Evolutionary conservation across 2,113 vertebrate genomes (phyloP).

Genomic region (Macrotus californicus): DNA sequence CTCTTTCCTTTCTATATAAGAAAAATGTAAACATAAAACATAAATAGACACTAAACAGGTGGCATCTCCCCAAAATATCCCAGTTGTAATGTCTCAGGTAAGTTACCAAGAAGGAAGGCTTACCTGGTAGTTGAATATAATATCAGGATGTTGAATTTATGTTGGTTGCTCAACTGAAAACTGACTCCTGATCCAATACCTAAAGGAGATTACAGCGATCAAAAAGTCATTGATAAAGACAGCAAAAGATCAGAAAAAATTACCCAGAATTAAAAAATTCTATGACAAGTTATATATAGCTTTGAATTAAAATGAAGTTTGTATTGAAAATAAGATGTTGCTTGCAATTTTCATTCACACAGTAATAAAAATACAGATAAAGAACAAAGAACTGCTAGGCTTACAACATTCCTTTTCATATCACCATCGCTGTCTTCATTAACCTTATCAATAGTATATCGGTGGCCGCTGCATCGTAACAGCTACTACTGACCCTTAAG

Average conservation of each 20-base stretch:
- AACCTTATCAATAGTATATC: not conserved
- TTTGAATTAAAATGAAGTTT: constrained; percentile 12
- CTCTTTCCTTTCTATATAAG: constrained; percentile 87
- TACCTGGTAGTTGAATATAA: constrained; percentile 88
- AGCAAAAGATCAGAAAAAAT: not conserved
- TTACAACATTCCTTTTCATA: not conserved
- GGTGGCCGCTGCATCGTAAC: not conserved
- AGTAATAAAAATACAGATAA: not conserved
- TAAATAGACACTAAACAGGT: not conserved
- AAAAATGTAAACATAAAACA: not conserved
- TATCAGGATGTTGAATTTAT: constrained; percentile 86
- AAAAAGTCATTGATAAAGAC: constrained; percentile 15
- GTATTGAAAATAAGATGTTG: not conserved
- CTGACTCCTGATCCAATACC: constrained; percentile 89
- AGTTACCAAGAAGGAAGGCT: constrained; percentile 23
- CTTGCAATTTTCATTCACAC: not conserved
- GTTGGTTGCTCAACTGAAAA: constrained; percentile 81
- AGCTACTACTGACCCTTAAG: not conserved
- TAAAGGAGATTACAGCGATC: constrained; percentile 54
- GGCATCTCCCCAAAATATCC: not conserved
- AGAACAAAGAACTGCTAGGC: not conserved
- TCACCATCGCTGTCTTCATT: not conserved
- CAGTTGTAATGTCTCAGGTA: not conserved
- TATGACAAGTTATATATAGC: not conserved
- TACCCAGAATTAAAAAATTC: not conserved